Conservation (phyloP, 2,113 vertebrate species). For the Hucho hucho region DNA sequence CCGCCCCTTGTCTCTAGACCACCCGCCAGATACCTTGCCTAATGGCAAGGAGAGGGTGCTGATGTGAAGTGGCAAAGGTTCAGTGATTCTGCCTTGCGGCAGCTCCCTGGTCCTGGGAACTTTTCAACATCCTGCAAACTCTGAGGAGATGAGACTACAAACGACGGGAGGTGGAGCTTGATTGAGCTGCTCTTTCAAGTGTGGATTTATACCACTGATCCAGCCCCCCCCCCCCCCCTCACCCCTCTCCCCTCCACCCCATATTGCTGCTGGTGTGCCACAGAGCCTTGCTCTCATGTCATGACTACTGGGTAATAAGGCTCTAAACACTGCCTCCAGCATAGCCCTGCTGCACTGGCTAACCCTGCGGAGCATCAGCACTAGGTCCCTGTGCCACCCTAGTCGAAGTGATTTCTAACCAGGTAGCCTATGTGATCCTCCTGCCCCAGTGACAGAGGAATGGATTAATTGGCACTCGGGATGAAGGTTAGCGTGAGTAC, state of each 20-base stretch:
- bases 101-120: conserved; percentile 52
- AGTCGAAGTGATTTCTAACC: too few relatives aligned
- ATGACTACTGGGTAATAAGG: conserved; percentile 45
- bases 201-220: conserved; percentile 73
- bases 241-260: conserved; percentile 23
- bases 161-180: conserved; percentile 36
- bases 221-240: conserved; percentile 4
- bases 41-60: conserved; percentile 7
- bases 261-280: conserved; percentile 36
- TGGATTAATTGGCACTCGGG: too few relatives aligned
- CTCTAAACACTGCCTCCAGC: conserved; percentile 51
- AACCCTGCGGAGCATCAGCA: conserved; percentile 38
- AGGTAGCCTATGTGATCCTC: too few relatives aligned
- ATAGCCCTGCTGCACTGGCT: conserved; percentile 57
- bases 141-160: conserved; percentile 47
- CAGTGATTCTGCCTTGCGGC: conserved; percentile 15
- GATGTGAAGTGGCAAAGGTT: conserved; percentile 28
- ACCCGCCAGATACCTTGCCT: conserved; percentile 15
- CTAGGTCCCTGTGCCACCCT: background rate
- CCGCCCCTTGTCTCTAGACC: too few relatives aligned
- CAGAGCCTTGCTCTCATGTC: background rate
- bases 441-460: too few relatives aligned
- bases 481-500: background rate
- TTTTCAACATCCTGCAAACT: conserved; percentile 63
- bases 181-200: conserved; percentile 75